Evolutionary conservation across 2,888 invertebrate species (phyloP).

Genomic region (Platypus cylindrus): DNA sequence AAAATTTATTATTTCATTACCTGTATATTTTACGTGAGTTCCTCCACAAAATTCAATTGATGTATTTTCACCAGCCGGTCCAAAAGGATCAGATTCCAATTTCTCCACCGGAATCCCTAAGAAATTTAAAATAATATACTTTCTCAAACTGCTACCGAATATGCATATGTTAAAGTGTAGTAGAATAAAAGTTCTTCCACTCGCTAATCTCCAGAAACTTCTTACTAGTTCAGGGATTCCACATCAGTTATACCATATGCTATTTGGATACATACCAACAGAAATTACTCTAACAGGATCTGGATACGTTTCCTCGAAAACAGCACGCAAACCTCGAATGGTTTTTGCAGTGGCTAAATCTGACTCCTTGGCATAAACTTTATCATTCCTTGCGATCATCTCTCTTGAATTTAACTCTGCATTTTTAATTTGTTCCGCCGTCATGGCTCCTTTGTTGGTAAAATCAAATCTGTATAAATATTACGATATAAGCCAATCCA

Average conservation of each 20-base stretch:
- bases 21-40: conserved; percentile 83
- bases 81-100: conserved; percentile 74
- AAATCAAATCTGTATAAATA: conserved; percentile 65
- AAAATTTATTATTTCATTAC: conserved; percentile 4
- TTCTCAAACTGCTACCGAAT: no score
- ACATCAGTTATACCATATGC: no score
- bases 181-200: no score
- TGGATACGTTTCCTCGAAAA: conserved; percentile 98
- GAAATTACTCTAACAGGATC: conserved; percentile 92
- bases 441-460: conserved; percentile 87
- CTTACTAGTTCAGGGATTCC: no score
- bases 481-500: no score
- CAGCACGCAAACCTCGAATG: conserved; percentile 85
- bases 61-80: conserved; percentile 64
- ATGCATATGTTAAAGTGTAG: no score
- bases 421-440: conserved; percentile 72
- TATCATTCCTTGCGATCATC: conserved; percentile 38
- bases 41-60: conserved; percentile 99
- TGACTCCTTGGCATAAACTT: conserved; percentile 79
- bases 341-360: conserved; percentile 75
- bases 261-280: no score
- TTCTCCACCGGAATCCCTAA: conserved; percentile 66
- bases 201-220: no score
- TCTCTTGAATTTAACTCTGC: conserved; percentile 69
- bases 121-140: conserved; percentile 1